A percentile compares a stretch with the other conserved stretches of the same genome.
Evolutionary conservation across 2,888 invertebrate genomes (phyloP).

Genomic region (Cenopis cana): DNA sequence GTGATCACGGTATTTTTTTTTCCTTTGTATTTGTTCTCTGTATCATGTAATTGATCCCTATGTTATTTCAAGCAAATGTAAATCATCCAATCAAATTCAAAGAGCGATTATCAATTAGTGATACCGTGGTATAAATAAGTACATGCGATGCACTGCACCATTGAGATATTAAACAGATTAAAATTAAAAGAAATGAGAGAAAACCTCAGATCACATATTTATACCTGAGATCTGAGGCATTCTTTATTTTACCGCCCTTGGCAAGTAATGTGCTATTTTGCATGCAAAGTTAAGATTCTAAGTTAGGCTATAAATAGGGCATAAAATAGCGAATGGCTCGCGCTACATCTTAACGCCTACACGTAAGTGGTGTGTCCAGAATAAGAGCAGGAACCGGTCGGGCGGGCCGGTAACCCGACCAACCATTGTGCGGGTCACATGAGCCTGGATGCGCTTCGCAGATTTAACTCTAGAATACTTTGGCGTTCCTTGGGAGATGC

Average conservation of each 20-base stretch:
- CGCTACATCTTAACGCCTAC: constrained; percentile 46
- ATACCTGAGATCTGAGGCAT: too few species aligned
- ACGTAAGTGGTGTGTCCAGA: constrained; percentile 45
- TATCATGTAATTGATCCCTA: too few species aligned
- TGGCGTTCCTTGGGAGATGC: constrained; percentile 12
- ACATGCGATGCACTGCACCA: background rate
- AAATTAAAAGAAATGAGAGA: too few species aligned
- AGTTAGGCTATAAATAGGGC: constrained; percentile 32
- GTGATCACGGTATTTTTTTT: too few species aligned
- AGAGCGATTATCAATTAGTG: background rate
- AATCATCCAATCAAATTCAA: background rate
- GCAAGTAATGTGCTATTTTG: too few species aligned
- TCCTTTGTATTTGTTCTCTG: too few species aligned
- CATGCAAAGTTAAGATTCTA: too few species aligned
- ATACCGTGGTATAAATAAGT: too few species aligned
- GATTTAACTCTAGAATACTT: constrained; percentile 23
- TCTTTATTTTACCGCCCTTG: too few species aligned
- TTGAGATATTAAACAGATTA: background rate
- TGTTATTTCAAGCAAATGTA: too few species aligned
- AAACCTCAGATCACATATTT: too few species aligned
- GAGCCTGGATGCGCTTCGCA: constrained; percentile 46
- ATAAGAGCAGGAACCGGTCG: constrained; percentile 65
- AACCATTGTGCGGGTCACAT: constrained; percentile 61
- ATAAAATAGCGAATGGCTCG: constrained; percentile 29
- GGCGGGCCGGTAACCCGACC: constrained; percentile 70